These are phyloP conservation scores for Danio aesculapii DNA, from an alignment of 2,797 vertebrate species.

Conservation along the genomic window DNA sequence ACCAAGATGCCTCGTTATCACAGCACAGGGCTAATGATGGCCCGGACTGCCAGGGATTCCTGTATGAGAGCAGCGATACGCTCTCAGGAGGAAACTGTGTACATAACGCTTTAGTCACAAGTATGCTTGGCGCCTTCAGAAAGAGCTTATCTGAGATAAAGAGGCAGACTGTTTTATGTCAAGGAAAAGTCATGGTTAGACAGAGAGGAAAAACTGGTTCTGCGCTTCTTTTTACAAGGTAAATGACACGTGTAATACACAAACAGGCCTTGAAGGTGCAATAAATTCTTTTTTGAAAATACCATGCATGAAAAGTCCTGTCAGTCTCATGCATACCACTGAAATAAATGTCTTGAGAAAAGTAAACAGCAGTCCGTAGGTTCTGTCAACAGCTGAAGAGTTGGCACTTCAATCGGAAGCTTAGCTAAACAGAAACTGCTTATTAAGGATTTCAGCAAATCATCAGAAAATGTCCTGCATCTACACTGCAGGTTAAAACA, in stretches of 20 bases:
- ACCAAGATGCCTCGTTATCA: conserved; percentile 73
- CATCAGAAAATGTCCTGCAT: background rate
- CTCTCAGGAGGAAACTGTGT: conserved; percentile 49
- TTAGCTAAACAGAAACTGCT: background rate
- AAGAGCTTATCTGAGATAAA: conserved; percentile 14
- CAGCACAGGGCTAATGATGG: conserved; percentile 69
- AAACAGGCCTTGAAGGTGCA: conserved; percentile 12
- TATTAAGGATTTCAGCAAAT: background rate
- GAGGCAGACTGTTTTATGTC: conserved; percentile 19
- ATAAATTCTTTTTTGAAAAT: conserved; percentile 6
- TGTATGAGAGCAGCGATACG: conserved; percentile 15
- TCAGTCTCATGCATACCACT: conserved; percentile 6
- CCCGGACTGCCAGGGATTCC: conserved; percentile 54
- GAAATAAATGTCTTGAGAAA: background rate
- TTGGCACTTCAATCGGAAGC: background rate
- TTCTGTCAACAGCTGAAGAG: background rate
- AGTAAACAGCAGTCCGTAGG: background rate
- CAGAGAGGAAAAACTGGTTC: background rate
- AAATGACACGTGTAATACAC: conserved; percentile 24
- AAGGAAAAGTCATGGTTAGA: conserved; percentile 13
- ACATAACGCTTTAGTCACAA: conserved; percentile 43
- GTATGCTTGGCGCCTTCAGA: conserved; percentile 26
- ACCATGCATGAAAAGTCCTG: background rate
- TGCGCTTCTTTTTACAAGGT: conserved; percentile 4
- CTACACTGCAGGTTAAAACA: background rate